Evolutionary conservation across 2,113 vertebrate genomes (phyloP).

Genomic region (Tychaedon coryphoeus): DNA sequence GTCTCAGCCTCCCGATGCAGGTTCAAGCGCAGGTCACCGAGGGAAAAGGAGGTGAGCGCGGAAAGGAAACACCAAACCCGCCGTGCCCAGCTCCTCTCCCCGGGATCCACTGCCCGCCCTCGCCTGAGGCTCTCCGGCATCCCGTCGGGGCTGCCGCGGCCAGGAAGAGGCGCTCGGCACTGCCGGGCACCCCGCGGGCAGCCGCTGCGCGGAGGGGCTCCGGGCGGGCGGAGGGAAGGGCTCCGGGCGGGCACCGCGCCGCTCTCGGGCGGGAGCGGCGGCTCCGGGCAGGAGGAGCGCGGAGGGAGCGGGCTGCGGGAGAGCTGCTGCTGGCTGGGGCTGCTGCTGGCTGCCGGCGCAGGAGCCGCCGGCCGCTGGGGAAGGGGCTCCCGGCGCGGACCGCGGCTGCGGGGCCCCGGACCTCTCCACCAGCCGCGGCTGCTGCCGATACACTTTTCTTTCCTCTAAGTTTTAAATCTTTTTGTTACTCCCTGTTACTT

Average conservation of each 20-base stretch:
- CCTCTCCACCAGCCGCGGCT: neutral
- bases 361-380: neutral
- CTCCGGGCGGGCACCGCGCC: neutral
- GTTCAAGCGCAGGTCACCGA: conserved; percentile 87
- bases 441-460: neutral
- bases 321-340: too few species aligned
- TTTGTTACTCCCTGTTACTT: neutral
- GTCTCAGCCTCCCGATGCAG: conserved; percentile 73
- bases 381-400: neutral
- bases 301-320: neutral
- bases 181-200: too few species aligned
- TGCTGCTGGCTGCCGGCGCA: neutral
- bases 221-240: too few species aligned
- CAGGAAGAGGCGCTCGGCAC: neutral
- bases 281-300: neutral
- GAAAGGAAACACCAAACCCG: conserved; percentile 69
- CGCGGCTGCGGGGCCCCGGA: neutral
- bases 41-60: conserved; percentile 72
- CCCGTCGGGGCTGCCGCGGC: neutral
- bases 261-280: neutral
- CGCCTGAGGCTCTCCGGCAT: neutral
- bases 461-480: neutral
- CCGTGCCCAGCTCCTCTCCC: conserved; percentile 14
- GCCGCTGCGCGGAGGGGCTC: too few species aligned
- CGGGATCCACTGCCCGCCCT: neutral